Percentiles rank a stretch among this genome's conserved stretches.
phyloP scores from a whole-genome alignment of 2,113 vertebrate genomes.

The Melanostigma gelatinosum region DNA sequence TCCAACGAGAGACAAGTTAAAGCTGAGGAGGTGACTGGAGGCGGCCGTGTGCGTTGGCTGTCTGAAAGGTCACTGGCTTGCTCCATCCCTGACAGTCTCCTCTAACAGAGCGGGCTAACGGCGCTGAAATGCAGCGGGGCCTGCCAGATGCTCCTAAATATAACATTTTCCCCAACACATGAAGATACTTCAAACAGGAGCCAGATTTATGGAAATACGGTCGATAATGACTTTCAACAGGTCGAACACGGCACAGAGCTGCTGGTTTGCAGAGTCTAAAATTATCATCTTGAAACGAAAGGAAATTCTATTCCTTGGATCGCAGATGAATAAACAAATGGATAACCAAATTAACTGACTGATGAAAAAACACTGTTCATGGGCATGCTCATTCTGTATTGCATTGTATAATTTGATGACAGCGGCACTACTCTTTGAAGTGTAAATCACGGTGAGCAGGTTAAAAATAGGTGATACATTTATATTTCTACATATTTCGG shows the following conservation, averaged over 20 bases:
- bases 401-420: neutral
- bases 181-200: conserved; percentile 7
- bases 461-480: neutral
- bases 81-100: conserved; percentile 37
- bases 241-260: neutral
- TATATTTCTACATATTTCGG: neutral
- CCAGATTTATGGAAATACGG: neutral
- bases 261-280: conserved; percentile 1
- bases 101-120: conserved; percentile 8
- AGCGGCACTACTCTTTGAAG: neutral
- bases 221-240: conserved; percentile 32
- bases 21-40: conserved; percentile 52
- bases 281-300: conserved; percentile 12
- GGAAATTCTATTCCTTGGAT: neutral
- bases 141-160: conserved; percentile 33
- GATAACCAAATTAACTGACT: neutral
- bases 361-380: neutral
- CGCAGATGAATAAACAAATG: conserved; percentile 5
- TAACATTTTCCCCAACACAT: conserved; percentile 8
- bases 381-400: neutral
- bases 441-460: neutral
- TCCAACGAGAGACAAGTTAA: conserved; percentile 31
- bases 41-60: conserved; percentile 34
- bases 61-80: conserved; percentile 68
- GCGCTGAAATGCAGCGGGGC: conserved; percentile 3